These are phyloP conservation scores for Antrozous pallidus DNA, from an alignment of 2,797 vertebrate genomes.

Conservation along the genomic window DNA sequence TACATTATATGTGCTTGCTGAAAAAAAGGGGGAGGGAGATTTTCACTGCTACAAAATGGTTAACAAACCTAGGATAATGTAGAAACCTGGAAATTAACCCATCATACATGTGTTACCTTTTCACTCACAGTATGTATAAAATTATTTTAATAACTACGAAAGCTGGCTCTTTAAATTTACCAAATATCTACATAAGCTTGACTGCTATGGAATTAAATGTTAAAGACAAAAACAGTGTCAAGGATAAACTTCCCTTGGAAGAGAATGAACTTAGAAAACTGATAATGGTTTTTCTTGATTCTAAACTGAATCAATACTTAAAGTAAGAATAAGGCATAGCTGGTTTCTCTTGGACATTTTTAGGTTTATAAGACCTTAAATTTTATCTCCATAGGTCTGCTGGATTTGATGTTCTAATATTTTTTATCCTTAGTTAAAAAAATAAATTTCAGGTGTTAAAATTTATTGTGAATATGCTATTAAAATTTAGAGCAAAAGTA, in stretches of 20 bases:
- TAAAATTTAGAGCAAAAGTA: constrained; percentile 35
- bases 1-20: background rate
- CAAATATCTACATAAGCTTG: constrained; percentile 8
- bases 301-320: constrained; percentile 3
- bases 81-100: constrained; percentile 26
- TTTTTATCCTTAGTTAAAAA: constrained; percentile 4
- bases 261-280: constrained; percentile 27
- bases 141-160: constrained; percentile 20
- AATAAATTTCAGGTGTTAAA: constrained; percentile 28
- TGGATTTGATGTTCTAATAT: constrained; percentile 34
- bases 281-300: background rate
- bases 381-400: background rate
- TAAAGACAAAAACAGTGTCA: constrained; percentile 30
- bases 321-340: constrained; percentile 5
- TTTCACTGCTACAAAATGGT: background rate
- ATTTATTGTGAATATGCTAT: background rate
- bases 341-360: constrained; percentile 20
- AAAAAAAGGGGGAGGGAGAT: background rate
- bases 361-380: constrained; percentile 40
- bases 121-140: constrained; percentile 7
- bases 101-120: background rate
- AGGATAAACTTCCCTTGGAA: background rate
- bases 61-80: background rate
- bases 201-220: background rate
- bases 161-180: constrained; percentile 40